Evolutionary conservation across 2,797 vertebrate genomes (phyloP).

Genomic region (Enteromius radiatus): DNA sequence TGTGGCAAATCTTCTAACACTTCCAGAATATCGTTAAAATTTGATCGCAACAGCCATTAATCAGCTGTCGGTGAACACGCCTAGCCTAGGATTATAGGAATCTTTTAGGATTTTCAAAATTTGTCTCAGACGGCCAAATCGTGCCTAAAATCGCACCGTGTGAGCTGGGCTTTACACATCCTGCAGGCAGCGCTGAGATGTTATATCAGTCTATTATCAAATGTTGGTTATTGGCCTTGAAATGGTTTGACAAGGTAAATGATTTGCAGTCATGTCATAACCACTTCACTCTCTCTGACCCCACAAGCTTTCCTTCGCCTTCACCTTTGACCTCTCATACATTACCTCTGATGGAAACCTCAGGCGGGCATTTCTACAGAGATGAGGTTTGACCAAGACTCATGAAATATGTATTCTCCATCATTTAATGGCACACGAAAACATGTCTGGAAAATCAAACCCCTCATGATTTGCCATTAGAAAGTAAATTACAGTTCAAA

Average conservation of each 20-base stretch:
- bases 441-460: not conserved
- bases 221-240: not conserved
- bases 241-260: constrained; percentile 14
- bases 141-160: too few species aligned
- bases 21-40: too few species aligned
- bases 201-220: not conserved
- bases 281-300: not conserved
- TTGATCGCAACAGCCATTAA: too few species aligned
- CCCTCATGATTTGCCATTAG: not conserved
- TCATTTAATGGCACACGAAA: constrained; percentile 5
- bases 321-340: constrained; percentile 16
- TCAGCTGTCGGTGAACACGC: too few species aligned
- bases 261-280: constrained; percentile 15
- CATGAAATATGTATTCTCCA: not conserved
- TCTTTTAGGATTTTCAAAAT: too few species aligned
- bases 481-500: not conserved
- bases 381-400: not conserved
- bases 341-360: not conserved
- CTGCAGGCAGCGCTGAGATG: not conserved
- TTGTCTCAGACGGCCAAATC: too few species aligned
- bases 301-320: not conserved
- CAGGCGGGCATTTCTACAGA: not conserved
- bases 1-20: too few species aligned
- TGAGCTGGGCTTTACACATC: too few species aligned
- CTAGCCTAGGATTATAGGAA: too few species aligned